phyloP scores from a whole-genome alignment of 1,140 invertebrate genomes.

The Drosophila teissieri region DNA sequence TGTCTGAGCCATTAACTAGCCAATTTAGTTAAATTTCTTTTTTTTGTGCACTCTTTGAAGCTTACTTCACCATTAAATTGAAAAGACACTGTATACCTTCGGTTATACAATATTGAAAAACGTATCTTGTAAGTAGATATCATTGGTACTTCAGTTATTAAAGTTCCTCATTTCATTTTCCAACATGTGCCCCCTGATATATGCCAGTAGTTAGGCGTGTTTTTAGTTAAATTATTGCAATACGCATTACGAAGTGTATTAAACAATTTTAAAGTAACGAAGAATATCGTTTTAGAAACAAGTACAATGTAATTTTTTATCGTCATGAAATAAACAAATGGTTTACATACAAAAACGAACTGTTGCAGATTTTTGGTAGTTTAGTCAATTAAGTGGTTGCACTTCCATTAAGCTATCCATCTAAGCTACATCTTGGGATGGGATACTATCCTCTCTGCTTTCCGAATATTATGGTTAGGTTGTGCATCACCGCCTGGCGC shows the following conservation, averaged over 20 bases:
- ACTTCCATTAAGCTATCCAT: too few relatives aligned
- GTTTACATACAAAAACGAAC: neutral
- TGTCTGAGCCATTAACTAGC: constrained; percentile 39
- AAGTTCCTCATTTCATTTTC: constrained; percentile 3
- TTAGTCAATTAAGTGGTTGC: neutral
- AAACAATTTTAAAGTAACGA: neutral
- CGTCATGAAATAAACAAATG: constrained; percentile 14
- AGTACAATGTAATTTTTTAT: constrained; percentile 5
- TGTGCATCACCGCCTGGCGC: constrained; percentile 87
- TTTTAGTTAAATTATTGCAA: constrained; percentile 2
- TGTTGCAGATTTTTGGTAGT: neutral
- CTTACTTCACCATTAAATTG: neutral
- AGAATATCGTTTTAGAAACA: neutral
- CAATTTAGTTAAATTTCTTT: constrained; percentile 57
- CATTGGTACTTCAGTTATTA: neutral
- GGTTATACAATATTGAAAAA: neutral
- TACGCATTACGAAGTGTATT: neutral
- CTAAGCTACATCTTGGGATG: neutral
- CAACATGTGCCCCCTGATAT: neutral
- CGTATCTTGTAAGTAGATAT: neutral
- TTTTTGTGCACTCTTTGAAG: constrained; percentile 23
- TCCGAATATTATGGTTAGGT: constrained; percentile 86
- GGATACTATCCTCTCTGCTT: constrained; percentile 10
- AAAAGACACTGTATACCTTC: constrained; percentile 4
- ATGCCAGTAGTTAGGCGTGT: neutral